Conservation (phyloP, 1,140 invertebrate species). For the Drosophila funebris region DNA sequence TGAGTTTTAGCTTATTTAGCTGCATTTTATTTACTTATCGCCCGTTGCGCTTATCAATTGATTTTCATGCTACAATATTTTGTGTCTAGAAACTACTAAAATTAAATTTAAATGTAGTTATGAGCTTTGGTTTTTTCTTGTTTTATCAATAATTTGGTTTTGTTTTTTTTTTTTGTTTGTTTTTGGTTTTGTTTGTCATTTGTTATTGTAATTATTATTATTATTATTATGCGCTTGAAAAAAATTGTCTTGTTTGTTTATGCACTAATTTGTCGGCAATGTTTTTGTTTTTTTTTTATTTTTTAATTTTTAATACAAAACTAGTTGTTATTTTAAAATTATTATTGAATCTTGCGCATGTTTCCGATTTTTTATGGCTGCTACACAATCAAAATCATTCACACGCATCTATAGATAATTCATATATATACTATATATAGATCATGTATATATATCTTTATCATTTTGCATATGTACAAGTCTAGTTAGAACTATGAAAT, state of each 20-base stretch:
- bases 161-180: conserved; percentile 51
- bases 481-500: conserved; percentile 74
- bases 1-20: conserved; percentile 45
- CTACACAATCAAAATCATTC: conserved; percentile 49
- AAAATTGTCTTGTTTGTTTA: conserved; percentile 65
- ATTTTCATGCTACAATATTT: conserved; percentile 81
- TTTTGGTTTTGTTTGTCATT: conserved; percentile 8
- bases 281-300: conserved; percentile 22
- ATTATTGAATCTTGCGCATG: conserved; percentile 70
- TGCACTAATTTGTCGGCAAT: conserved; percentile 75
- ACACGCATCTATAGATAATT: conserved; percentile 36
- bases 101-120: conserved; percentile 82
- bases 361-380: conserved; percentile 21
- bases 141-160: conserved; percentile 31
- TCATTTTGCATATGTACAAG: conserved; percentile 67
- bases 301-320: conserved; percentile 63
- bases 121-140: conserved; percentile 49
- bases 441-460: conserved; percentile 42
- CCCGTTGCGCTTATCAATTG: conserved; percentile 70
- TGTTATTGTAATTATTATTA: conserved; percentile 33
- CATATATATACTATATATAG: conserved; percentile 17
- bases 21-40: conserved; percentile 66
- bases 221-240: conserved; percentile 74
- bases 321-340: conserved; percentile 71
- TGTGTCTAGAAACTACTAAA: conserved; percentile 82